Evolutionary conservation across 2,113 vertebrate genomes (phyloP).

Genomic region (Otolemur garnettii): DNA sequence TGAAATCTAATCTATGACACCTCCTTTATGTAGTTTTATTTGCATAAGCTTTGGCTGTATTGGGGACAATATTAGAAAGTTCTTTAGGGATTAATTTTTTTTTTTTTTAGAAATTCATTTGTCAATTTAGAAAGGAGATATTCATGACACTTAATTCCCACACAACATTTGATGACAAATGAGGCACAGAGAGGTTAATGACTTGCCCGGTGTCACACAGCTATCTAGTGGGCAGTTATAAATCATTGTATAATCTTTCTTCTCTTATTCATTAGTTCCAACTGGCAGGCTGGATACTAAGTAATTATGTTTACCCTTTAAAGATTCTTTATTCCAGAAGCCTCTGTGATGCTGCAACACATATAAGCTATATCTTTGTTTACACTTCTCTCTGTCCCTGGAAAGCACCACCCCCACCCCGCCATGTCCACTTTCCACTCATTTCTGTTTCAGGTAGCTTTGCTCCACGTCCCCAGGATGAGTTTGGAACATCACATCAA

Average conservation of each 20-base stretch:
- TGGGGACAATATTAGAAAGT: neutral
- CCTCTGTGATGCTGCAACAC: neutral
- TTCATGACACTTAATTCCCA: constrained; percentile 31
- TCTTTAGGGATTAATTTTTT: neutral
- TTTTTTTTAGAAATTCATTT: neutral
- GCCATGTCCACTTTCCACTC: neutral
- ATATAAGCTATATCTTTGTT: neutral
- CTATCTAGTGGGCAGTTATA: constrained; percentile 29
- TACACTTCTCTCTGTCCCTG: neutral
- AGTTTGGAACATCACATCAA: neutral
- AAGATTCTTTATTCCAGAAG: neutral
- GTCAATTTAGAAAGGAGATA: constrained; percentile 36
- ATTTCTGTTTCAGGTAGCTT: neutral
- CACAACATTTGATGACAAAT: constrained; percentile 25
- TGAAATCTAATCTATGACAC: neutral
- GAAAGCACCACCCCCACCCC: neutral
- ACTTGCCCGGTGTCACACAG: constrained; percentile 41
- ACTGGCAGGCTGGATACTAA: neutral
- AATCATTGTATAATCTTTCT: constrained; percentile 48
- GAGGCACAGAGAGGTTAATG: constrained; percentile 61
- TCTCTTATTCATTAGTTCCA: constrained; percentile 49
- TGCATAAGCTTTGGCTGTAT: neutral
- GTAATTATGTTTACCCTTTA: neutral
- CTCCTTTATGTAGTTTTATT: neutral
- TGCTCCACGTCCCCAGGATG: neutral